phyloP scores from a whole-genome alignment of 2,888 invertebrate species.

The Hipparchia sbordonii region DNA sequence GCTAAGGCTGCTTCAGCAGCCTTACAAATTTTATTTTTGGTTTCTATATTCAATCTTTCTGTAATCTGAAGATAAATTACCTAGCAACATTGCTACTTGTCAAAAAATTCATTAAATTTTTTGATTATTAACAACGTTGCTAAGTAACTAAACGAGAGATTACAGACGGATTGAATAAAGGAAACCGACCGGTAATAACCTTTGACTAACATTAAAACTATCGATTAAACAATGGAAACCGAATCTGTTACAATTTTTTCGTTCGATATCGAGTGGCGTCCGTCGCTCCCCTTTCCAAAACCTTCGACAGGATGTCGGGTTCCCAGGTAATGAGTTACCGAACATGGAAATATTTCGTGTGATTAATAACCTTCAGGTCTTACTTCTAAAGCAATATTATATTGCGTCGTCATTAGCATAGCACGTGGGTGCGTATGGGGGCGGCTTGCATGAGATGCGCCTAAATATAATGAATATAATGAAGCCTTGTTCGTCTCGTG shows the following conservation, averaged over 20 bases:
- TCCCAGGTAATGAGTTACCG: slow-evolving; percentile 34
- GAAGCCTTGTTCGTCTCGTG: slow-evolving; percentile 25
- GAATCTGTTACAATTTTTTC: neutral
- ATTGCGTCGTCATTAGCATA: slow-evolving; percentile 35
- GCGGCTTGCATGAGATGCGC: slow-evolving; percentile 33
- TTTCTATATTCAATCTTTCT: too few relatives aligned
- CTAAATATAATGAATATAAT: slow-evolving; percentile 8
- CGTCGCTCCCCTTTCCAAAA: slow-evolving; percentile 22
- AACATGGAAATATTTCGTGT: slow-evolving; percentile 28
- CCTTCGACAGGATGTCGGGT: slow-evolving; percentile 31
- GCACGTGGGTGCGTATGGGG: slow-evolving; percentile 38
- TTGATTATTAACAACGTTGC: too few relatives aligned
- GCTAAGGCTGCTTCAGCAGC: neutral
- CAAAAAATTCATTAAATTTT: too few relatives aligned
- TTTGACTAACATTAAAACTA: neutral
- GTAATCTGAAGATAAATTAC: too few relatives aligned
- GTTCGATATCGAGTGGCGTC: slow-evolving; percentile 9
- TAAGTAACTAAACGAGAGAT: too few relatives aligned
- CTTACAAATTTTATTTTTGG: neutral
- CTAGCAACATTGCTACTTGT: too few relatives aligned
- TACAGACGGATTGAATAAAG: too few relatives aligned
- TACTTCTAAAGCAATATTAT: slow-evolving; percentile 18
- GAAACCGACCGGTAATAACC: too few relatives aligned
- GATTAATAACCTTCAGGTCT: slow-evolving; percentile 32
- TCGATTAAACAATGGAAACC: slow-evolving; percentile 12